phyloP scores from a whole-genome alignment of 2,888 invertebrate species.

The Taenaris catops region DNA sequence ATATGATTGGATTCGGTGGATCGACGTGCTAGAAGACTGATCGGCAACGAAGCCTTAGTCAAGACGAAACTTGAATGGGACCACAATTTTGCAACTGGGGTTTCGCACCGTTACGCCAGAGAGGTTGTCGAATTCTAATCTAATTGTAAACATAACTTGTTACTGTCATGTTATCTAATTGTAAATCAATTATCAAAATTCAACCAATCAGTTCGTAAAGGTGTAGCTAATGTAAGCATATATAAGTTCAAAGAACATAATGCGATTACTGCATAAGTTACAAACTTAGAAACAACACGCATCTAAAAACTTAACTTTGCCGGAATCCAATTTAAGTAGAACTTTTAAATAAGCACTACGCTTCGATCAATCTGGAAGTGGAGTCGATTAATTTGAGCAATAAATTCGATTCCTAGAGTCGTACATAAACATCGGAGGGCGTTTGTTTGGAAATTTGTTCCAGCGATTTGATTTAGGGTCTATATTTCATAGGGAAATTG shows the following conservation, averaged over 20 bases:
- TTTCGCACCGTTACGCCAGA: background rate
- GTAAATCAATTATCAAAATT: too few species aligned
- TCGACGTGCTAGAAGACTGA: too few species aligned
- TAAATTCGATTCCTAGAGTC: constrained; percentile 24
- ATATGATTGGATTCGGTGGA: too few species aligned
- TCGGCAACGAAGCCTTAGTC: too few species aligned
- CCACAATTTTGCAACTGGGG: too few species aligned
- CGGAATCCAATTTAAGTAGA: constrained; percentile 25
- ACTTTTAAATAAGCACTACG: constrained; percentile 26
- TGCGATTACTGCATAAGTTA: background rate
- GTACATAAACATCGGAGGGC: constrained; percentile 10
- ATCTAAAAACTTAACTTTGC: constrained; percentile 1
- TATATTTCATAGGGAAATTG: constrained; percentile 5
- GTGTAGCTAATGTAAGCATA: too few species aligned
- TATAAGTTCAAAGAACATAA: background rate
- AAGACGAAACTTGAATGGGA: too few species aligned
- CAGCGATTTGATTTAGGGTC: constrained; percentile 3
- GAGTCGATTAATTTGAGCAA: constrained; percentile 30
- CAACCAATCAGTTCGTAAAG: too few species aligned
- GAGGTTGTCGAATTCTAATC: too few species aligned
- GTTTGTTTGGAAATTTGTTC: constrained; percentile 2
- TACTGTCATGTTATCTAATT: too few species aligned
- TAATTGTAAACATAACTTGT: too few species aligned
- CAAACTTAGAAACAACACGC: constrained; percentile 10
- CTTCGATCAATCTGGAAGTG: constrained; percentile 30